Evolutionary conservation across 2,113 vertebrate genomes (phyloP).

Genomic region (Aegotheles bennettii): DNA sequence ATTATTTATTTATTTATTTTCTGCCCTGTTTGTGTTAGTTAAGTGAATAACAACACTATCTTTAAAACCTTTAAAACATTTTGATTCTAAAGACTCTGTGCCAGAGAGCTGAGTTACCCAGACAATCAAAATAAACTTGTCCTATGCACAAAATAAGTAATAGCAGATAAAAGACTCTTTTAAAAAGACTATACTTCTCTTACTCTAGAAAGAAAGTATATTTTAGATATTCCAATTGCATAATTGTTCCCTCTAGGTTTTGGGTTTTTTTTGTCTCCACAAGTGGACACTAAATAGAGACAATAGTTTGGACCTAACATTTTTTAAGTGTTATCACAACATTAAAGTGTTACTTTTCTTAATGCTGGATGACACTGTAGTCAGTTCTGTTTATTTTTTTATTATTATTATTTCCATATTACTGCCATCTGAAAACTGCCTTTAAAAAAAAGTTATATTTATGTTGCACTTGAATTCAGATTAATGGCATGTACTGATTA

Average conservation of each 20-base stretch:
- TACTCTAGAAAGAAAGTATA: not conserved
- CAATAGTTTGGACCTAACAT: slow-evolving; percentile 7
- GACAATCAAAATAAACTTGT: slow-evolving; percentile 16
- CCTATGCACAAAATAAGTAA: not conserved
- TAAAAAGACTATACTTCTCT: not conserved
- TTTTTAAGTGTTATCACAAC: slow-evolving; percentile 33
- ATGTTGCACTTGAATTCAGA: slow-evolving; percentile 25
- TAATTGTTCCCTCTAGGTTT: not conserved
- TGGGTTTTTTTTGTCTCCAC: not conserved
- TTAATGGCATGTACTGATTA: slow-evolving; percentile 3
- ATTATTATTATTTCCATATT: slow-evolving; percentile 12
- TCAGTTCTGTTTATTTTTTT: slow-evolving; percentile 39
- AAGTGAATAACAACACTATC: slow-evolving; percentile 26
- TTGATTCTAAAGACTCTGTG: slow-evolving; percentile 47
- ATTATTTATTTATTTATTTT: slow-evolving; percentile 33
- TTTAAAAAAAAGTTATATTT: not conserved
- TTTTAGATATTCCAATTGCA: not conserved
- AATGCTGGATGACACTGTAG: slow-evolving; percentile 48
- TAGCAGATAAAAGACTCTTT: not conserved
- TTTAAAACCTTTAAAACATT: slow-evolving; percentile 64
- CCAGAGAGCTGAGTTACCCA: slow-evolving; percentile 37
- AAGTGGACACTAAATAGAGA: not conserved
- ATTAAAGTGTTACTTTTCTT: slow-evolving; percentile 31
- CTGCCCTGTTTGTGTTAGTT: slow-evolving; percentile 6
- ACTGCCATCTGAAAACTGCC: slow-evolving; percentile 19